phyloP scores from a whole-genome alignment of 2,797 vertebrate species.

The Sphenopsis melanotis region DNA sequence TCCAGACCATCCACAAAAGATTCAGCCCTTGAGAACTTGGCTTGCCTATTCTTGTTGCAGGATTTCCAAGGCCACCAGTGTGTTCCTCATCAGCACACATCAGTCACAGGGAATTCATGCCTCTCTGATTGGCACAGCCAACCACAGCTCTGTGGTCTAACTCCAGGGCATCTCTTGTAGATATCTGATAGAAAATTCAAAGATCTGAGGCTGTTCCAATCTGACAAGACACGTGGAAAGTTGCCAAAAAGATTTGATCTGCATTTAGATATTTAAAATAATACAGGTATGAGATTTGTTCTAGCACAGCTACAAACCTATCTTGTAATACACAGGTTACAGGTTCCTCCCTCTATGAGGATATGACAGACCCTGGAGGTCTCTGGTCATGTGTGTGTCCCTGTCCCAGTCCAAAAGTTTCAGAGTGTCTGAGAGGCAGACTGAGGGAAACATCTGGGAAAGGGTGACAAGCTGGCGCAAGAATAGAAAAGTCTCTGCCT shows the following conservation, averaged over 20 bases:
- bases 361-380: background rate
- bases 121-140: background rate
- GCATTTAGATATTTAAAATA: background rate
- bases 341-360: background rate
- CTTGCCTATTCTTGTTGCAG: background rate
- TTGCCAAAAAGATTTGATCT: background rate
- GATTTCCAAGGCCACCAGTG: background rate
- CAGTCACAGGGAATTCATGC: background rate
- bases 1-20: background rate
- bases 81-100: background rate
- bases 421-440: background rate
- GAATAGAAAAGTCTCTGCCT: background rate
- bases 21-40: background rate
- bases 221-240: background rate
- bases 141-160: background rate
- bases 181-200: background rate
- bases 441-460: background rate
- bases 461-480: background rate
- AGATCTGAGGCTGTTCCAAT: background rate
- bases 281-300: background rate
- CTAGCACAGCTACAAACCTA: background rate
- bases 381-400: background rate
- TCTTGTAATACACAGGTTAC: background rate
- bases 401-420: background rate
- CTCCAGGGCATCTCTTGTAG: background rate